A percentile compares a stretch with the other conserved stretches of the same genome.
phyloP scores from a whole-genome alignment of 2,888 invertebrate species.

The Brachyopa scutellaris region DNA sequence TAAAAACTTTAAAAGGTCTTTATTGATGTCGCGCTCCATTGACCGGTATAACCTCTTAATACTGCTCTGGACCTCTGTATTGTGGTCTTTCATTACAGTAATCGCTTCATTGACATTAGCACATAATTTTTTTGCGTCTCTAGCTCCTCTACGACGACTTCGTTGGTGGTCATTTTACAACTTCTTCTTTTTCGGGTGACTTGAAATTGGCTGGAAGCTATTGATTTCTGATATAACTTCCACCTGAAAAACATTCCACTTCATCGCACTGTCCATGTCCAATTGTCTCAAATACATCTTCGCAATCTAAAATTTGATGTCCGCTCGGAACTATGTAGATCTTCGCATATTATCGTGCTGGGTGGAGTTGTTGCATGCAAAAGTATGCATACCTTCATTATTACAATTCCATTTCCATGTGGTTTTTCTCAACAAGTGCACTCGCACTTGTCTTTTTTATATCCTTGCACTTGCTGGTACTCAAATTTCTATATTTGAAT shows the following conservation, averaged over 20 bases:
- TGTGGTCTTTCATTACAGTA: not conserved
- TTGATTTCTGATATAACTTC: too few relatives aligned
- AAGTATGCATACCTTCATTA: too few relatives aligned
- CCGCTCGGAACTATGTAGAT: not conserved
- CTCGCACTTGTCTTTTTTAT: too few relatives aligned
- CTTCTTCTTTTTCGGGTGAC: not conserved
- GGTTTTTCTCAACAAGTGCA: too few relatives aligned
- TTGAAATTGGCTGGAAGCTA: too few relatives aligned
- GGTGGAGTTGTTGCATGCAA: too few relatives aligned
- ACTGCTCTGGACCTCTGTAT: not conserved
- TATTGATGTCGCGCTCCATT: not conserved
- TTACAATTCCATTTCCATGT: too few relatives aligned
- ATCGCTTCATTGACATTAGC: not conserved
- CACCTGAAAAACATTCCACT: not conserved
- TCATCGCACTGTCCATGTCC: too few relatives aligned
- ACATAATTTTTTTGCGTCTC: slow-evolving; percentile 1
- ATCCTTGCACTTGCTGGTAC: too few relatives aligned
- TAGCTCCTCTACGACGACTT: slow-evolving; percentile 1
- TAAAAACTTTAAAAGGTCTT: not conserved
- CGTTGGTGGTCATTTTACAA: not conserved
- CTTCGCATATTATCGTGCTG: not conserved
- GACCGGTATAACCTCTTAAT: slow-evolving; percentile 1
- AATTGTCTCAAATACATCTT: not conserved
- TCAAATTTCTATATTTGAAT: too few relatives aligned
- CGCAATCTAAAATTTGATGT: too few relatives aligned